Evolutionary conservation across 2,797 vertebrate species (phyloP).

Genomic region (Toxotes lorentzi): DNA sequence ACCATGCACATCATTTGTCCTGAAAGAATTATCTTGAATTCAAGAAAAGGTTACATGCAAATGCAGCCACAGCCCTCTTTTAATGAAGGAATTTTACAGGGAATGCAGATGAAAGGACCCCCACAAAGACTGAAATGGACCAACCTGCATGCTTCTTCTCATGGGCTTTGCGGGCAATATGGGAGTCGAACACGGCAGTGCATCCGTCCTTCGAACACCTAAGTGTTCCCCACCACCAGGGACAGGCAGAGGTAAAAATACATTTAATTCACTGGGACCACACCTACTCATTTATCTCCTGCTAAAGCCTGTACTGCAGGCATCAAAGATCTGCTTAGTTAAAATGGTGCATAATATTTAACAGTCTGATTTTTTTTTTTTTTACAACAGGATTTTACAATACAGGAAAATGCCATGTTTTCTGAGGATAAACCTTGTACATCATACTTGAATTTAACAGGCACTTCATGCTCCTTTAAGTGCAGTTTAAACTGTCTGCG

Average conservation of each 20-base stretch:
- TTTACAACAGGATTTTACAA: too few relatives aligned
- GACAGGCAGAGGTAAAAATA: constrained; percentile 22
- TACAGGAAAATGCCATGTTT: background rate
- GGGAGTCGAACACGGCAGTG: constrained; percentile 72
- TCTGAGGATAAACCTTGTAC: too few relatives aligned
- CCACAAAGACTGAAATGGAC: constrained; percentile 11
- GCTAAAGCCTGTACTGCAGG: background rate
- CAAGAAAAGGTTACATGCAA: constrained; percentile 23
- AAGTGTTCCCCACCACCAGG: background rate
- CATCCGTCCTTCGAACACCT: constrained; percentile 83
- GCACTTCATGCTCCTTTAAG: constrained; percentile 67
- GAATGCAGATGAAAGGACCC: constrained; percentile 18
- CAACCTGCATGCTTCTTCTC: constrained; percentile 84
- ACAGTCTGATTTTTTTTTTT: background rate
- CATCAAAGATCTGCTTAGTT: background rate
- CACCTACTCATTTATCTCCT: constrained; percentile 8
- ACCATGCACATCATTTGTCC: background rate
- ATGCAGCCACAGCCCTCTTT: background rate
- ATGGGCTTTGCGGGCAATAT: constrained; percentile 79
- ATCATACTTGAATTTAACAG: constrained; percentile 76
- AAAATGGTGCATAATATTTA: background rate
- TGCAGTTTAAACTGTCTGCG: constrained; percentile 81
- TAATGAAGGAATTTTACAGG: constrained; percentile 47
- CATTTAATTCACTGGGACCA: background rate
- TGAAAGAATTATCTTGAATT: background rate